A percentile compares a stretch with the other conserved stretches of the same genome.
phyloP scores from a whole-genome alignment of 2,888 invertebrate genomes.

The Odontocolon sp. region DNA sequence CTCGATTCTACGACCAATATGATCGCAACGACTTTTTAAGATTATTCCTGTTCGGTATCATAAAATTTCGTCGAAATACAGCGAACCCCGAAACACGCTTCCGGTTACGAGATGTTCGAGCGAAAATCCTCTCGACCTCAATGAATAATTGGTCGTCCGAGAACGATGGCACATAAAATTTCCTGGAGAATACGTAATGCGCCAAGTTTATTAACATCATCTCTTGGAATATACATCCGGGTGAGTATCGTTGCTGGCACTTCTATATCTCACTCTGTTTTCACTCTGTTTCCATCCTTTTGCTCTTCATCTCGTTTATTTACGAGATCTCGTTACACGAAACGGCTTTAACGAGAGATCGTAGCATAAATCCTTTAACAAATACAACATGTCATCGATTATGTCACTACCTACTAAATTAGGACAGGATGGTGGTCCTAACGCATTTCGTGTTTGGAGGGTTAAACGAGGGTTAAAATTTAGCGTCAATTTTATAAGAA shows the following conservation, averaged over 20 bases:
- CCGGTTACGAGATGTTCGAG: background rate
- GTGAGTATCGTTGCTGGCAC: slow-evolving; percentile 35
- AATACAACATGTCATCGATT: slow-evolving; percentile 29
- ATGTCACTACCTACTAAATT: background rate
- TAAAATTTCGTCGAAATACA: slow-evolving; percentile 31
- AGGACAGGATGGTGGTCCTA: background rate
- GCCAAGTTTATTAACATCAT: slow-evolving; percentile 56
- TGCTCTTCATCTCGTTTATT: slow-evolving; percentile 17
- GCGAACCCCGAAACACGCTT: slow-evolving; percentile 22
- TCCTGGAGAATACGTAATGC: slow-evolving; percentile 55
- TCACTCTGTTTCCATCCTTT: background rate
- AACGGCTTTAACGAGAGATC: slow-evolving; percentile 44
- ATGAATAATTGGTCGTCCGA: slow-evolving; percentile 50
- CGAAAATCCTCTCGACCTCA: background rate
- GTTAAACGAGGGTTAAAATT: background rate
- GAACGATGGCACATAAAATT: slow-evolving; percentile 47
- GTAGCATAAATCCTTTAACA: slow-evolving; percentile 7
- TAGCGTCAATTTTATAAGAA: background rate
- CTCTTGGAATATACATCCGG: slow-evolving; percentile 12
- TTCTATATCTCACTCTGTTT: slow-evolving; percentile 12
- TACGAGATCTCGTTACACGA: slow-evolving; percentile 46
- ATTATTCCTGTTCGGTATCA: slow-evolving; percentile 1
- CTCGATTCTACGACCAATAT: too few species aligned
- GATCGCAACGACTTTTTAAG: slow-evolving; percentile 2
- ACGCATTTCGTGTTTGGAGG: background rate